Percentiles rank a stretch among this genome's conserved stretches.
Conservation (phyloP, 2,888 invertebrate genomes). For the Heliconius hortense region DNA sequence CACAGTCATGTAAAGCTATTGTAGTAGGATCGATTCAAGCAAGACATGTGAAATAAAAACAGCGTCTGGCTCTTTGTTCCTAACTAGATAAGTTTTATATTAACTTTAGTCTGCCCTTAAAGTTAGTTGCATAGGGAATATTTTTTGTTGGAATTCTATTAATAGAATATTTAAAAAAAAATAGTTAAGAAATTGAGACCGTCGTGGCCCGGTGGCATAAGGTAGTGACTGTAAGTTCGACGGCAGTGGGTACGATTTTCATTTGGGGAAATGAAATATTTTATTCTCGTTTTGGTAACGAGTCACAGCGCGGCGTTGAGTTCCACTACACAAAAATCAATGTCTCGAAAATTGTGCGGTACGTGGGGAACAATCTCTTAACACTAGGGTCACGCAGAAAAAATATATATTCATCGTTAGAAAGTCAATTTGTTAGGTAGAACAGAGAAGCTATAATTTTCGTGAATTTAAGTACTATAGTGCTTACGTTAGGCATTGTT, state of each 20-base stretch:
- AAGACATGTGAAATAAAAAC: slow-evolving; percentile 23
- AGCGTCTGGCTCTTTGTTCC: slow-evolving; percentile 16
- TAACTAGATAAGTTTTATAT: slow-evolving; percentile 23
- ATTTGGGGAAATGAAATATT: neutral
- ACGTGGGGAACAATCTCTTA: neutral
- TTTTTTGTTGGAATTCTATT: neutral
- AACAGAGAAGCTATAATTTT: too few relatives aligned
- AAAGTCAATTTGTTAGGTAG: too few relatives aligned
- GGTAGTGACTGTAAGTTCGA: neutral
- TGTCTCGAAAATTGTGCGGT: neutral
- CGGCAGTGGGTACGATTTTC: neutral
- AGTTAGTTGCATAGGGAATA: neutral
- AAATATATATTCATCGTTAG: too few relatives aligned
- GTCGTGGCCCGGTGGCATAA: neutral
- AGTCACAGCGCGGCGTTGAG: neutral
- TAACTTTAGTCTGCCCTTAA: neutral
- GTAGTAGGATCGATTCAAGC: slow-evolving; percentile 8
- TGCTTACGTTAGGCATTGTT: too few relatives aligned
- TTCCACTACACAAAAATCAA: neutral
- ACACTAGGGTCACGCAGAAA: neutral
- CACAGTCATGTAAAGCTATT: neutral
- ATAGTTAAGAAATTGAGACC: neutral
- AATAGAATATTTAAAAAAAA: neutral
- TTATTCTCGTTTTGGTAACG: neutral
- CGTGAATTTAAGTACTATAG: too few relatives aligned